phyloP scores from a whole-genome alignment of 2,888 invertebrate species.

The Brassicogethes aeneus region DNA sequence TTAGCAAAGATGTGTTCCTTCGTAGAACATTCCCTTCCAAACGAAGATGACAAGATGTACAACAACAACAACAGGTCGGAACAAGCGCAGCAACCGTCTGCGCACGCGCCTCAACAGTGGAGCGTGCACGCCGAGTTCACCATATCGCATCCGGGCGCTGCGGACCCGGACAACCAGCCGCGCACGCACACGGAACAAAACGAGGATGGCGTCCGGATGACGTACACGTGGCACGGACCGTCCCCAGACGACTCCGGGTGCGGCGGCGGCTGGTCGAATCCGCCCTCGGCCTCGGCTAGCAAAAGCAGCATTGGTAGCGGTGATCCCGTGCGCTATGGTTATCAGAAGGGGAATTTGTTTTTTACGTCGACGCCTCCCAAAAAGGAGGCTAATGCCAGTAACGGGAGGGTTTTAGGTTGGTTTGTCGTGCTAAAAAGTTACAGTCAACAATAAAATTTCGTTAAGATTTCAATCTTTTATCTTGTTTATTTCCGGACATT shows the following conservation, averaged over 20 bases:
- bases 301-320: slow-evolving; percentile 1
- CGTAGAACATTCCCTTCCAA: too few relatives aligned
- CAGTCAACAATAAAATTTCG: too few relatives aligned
- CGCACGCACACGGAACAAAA: slow-evolving; percentile 37
- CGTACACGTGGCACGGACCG: slow-evolving; percentile 41
- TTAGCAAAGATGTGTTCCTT: too few relatives aligned
- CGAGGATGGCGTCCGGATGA: slow-evolving; percentile 47
- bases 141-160: slow-evolving; percentile 44
- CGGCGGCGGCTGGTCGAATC: slow-evolving; percentile 6
- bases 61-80: too few relatives aligned
- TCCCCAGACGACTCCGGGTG: slow-evolving; percentile 25
- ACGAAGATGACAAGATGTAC: background rate
- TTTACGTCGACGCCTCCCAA: slow-evolving; percentile 45
- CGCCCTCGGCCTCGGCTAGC: slow-evolving; percentile 10
- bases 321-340: slow-evolving; percentile 33
- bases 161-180: slow-evolving; percentile 37
- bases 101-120: slow-evolving; percentile 50
- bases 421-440: too few relatives aligned
- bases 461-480: too few relatives aligned
- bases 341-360: slow-evolving; percentile 45
- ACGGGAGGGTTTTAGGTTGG: slow-evolving; percentile 15
- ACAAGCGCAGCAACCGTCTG: too few relatives aligned
- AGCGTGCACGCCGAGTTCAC: slow-evolving; percentile 61
- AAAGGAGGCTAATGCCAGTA: too few relatives aligned
- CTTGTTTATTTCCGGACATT: too few relatives aligned